Base-by-base conservation (phyloP, 2,797 vertebrate species). In the Tympanoctomys barrerae region DNA sequence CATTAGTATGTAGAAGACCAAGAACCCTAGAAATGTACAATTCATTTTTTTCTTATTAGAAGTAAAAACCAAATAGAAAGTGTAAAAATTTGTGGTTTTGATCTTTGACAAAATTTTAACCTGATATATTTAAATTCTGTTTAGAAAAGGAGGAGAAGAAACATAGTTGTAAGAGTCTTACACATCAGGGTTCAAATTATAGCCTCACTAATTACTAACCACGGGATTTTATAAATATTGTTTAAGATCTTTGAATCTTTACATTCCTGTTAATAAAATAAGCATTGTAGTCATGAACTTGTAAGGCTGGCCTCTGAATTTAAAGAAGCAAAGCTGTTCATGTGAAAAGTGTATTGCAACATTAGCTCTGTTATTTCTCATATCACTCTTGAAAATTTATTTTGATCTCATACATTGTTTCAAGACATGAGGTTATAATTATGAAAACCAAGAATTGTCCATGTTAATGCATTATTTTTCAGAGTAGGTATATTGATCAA, bases 341-440 rank as follows among this genome's bases (percentile, higher is more conserved):
- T 14, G n/a, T 64, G 19, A 66, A 75, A 39, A 10, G 28, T 33
- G 8, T 16, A 28, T 33, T 79, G 14, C n/a, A 64, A 46, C 54
- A 16, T 22, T 36, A 81, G 4, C 46, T 62, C 54, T 64, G n/a
- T 31, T 61, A 28, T 36, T 71, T 18, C 57, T 80, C 64, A 89
- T 73, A 84, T 85, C 33, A 57, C 22, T 91, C 16, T 39, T 49
- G 21, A 39, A 88, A 82, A 39, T 61, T 28, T 42, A 77, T 49
- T 91, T 90, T 86, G 33, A 71, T 77, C 46, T 94, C 36, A 86
- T n/a, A 33, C 70, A 80, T 80, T 91, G 14, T 68, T 87, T 92
- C 54, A 77, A 89, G 24, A 46, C 49, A 26, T 66, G 24, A 26
- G 6, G 7, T 54, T 90, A 73, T 66, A 82, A 79, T 92, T 95